Evolutionary conservation across 2,888 invertebrate species (phyloP), one percentile per base, ranked within the genome.

Genomic region (Nomada ruficornis): DNA sequence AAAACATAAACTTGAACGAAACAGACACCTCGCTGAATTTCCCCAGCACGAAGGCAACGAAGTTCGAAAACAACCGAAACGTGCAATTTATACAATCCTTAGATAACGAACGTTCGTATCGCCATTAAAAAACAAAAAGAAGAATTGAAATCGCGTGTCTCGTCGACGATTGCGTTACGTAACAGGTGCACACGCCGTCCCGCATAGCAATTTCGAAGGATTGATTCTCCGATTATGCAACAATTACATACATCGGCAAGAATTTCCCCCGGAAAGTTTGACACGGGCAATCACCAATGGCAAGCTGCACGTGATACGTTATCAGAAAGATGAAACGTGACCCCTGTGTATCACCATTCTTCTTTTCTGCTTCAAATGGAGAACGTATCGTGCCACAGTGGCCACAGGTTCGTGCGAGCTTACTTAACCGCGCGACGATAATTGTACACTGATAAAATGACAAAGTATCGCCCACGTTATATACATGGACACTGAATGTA

Each of bases 101-200:
- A 36, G 36, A 36, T 36, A 36, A 36, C 36, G 36, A 47, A 59
- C 1, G 11, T 15, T 29, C 13, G 3, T 9, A 2, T 23, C 3
- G 2, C 15, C 2, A 26, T 26, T 18, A 44, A 18, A n/a, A 55
- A 50, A n/a, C n/a, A 7, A 50, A 13, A 42, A 36, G 11, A 36
- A 15, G 4, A 23, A 42, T 18, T 42, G 13, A 23, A 44, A 23
- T 67, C 7, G 11, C 20, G 10, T n/a, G 18, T 20, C 23, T 26
- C 20, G 15, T 20, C 1, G 47, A 29, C 50, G 13, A 65, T 52
- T 77, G 36, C 15, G 15, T 77, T 77, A 54, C 47, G 26, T 50
- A 71, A 80, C 13, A 42, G 11, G 13, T 26, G 26, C 7, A 13
- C 52, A 26, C 13, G 0, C 7, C 36, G 36, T 36, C 36, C 10